A percentile compares a stretch with the other conserved stretches of the same genome.
phyloP scores from a whole-genome alignment of 2,888 invertebrate genomes.

The Lasioglossum morio region DNA sequence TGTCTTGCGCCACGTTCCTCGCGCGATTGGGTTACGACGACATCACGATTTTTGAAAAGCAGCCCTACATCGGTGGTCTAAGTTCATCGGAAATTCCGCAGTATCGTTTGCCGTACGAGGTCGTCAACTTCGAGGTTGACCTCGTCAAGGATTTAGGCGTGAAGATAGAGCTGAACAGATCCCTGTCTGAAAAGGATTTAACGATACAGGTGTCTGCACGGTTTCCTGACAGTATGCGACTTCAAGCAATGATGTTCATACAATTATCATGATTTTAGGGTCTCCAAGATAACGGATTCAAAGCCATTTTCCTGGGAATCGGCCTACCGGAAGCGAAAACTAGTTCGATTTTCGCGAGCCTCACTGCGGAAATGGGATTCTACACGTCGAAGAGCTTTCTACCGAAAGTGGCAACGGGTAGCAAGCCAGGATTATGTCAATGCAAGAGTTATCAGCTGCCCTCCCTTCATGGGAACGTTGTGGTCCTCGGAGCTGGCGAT shows the following conservation, averaged over 20 bases:
- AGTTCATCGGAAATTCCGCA: conserved; percentile 99
- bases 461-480: conserved; percentile 90
- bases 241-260: not conserved
- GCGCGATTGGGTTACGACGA: conserved; percentile 96
- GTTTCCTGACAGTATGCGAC: not conserved
- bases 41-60: conserved; percentile 96
- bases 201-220: conserved; percentile 87
- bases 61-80: conserved; percentile 94
- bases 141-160: conserved; percentile 97
- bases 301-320: conserved; percentile 94
- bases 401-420: conserved; percentile 94
- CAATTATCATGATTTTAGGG: conserved; percentile 48
- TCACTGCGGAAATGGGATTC: conserved; percentile 94
- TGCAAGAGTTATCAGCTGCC: conserved; percentile 88
- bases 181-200: conserved; percentile 90
- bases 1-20: conserved; percentile 98
- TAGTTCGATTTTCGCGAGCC: conserved; percentile 90
- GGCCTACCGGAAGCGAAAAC: conserved; percentile 96
- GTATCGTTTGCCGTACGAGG: conserved; percentile 96
- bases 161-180: conserved; percentile 91
- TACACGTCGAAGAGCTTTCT: conserved; percentile 98
- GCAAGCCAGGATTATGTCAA: conserved; percentile 94
- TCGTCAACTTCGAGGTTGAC: conserved; percentile 96
- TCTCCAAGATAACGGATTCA: conserved; percentile 89
- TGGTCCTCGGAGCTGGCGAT: conserved; percentile 98